phyloP scores from a whole-genome alignment of 2,113 vertebrate species.

The Odobenus rosmarus region DNA sequence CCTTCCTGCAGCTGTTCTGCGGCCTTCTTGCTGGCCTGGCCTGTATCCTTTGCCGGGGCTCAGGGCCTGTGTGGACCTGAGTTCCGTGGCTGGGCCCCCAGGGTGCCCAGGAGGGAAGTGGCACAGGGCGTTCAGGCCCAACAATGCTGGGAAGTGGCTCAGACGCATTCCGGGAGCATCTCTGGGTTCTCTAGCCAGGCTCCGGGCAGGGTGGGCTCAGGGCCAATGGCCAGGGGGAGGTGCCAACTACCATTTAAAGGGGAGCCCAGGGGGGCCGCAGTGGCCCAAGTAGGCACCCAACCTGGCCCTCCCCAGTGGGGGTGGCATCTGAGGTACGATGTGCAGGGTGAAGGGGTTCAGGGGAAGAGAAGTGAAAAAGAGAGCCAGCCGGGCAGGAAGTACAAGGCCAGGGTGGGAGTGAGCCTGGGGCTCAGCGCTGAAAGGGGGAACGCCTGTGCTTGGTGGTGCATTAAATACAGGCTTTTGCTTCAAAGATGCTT shows the following conservation, averaged over 20 bases:
- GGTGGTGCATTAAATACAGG: not conserved
- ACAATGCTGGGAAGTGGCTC: not conserved
- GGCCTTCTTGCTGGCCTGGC: conserved; percentile 90
- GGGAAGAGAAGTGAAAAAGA: not conserved
- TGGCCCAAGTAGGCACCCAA: not conserved
- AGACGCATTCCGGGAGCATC: not conserved
- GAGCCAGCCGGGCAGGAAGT: fast-evolving
- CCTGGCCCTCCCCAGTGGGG: not conserved
- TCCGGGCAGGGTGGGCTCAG: not conserved
- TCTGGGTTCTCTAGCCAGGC: not conserved
- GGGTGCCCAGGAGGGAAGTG: not conserved
- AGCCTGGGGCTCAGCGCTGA: not conserved
- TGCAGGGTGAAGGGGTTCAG: not conserved
- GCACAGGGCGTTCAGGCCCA: not conserved
- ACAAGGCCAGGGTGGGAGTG: not conserved
- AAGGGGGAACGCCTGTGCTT: not conserved
- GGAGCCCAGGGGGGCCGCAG: too few relatives aligned
- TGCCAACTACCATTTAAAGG: not conserved
- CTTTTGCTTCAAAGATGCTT: not conserved
- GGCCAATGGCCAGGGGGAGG: not conserved
- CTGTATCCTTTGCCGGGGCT: conserved; percentile 90
- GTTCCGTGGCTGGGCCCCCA: not conserved
- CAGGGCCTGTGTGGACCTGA: not conserved
- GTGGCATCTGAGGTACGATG: not conserved
- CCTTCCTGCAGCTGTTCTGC: conserved; percentile 90